These are phyloP conservation scores for Lepidostoma basale DNA, from an alignment of 1,140 invertebrate species.

Conservation along the genomic window DNA sequence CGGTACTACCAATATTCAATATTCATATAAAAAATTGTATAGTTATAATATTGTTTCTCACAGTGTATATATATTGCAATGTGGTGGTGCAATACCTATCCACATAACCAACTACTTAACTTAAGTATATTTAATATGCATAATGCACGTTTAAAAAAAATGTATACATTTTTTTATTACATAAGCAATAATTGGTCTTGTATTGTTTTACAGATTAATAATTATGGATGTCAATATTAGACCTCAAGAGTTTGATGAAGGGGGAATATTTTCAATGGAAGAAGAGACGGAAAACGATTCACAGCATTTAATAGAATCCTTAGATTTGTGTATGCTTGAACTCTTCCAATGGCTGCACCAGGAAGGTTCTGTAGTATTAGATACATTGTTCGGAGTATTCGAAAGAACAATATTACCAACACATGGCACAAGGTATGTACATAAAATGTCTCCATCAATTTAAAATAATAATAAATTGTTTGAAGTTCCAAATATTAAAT, in stretches of 20 bases:
- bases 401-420: conserved; percentile 57
- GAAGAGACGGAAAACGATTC: conserved; percentile 49
- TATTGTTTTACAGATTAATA: conserved; percentile 52
- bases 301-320: conserved; percentile 48
- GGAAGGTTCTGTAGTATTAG: conserved; percentile 51
- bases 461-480: no score
- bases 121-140: no score
- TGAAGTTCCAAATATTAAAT: no score
- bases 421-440: conserved; percentile 55
- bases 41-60: no score
- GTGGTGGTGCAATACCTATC: no score
- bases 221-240: conserved; percentile 56
- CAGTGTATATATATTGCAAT: no score
- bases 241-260: conserved; percentile 40
- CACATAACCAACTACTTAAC: no score
- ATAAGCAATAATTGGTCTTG: background rate
- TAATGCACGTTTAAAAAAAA: no score
- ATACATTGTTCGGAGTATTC: conserved; percentile 55
- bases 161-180: no score
- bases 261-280: conserved; percentile 54
- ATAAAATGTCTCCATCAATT: no score
- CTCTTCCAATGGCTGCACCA: conserved; percentile 57
- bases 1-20: no score
- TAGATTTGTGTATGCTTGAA: conserved; percentile 59
- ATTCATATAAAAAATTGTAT: no score